Conservation (phyloP, 2,888 invertebrate genomes). For the Lasioglossum lativentre region DNA sequence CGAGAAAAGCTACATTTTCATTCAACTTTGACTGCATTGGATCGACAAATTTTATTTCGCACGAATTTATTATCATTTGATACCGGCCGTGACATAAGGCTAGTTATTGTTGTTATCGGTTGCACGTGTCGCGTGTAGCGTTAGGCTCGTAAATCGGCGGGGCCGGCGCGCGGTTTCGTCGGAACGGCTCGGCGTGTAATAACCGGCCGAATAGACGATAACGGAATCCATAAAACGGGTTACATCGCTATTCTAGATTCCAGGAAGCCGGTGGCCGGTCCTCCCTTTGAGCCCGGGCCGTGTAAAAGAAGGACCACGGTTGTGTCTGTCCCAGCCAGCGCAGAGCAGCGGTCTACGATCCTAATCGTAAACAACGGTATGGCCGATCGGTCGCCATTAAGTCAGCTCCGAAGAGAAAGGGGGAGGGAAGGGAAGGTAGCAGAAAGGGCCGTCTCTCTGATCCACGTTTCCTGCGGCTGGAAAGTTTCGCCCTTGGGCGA, state of each 20-base stretch:
- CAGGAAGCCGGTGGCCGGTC: conserved; percentile 50
- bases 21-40: too few species aligned
- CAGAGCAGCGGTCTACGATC: conserved; percentile 52
- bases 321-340: conserved; percentile 38
- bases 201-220: conserved; percentile 56
- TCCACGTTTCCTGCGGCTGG: conserved; percentile 60
- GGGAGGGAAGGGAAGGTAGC: conserved; percentile 40
- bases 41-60: not conserved
- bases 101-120: not conserved
- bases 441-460: conserved; percentile 27
- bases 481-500: conserved; percentile 52
- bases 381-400: conserved; percentile 63
- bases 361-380: conserved; percentile 64
- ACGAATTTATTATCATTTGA: not conserved
- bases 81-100: not conserved
- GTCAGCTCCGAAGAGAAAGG: conserved; percentile 18
- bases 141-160: conserved; percentile 42
- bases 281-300: not conserved
- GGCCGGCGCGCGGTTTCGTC: conserved; percentile 36
- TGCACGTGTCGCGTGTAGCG: conserved; percentile 13
- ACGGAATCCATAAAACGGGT: conserved; percentile 61
- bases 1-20: not conserved
- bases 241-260: conserved; percentile 50
- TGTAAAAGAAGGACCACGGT: conserved; percentile 1
- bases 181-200: conserved; percentile 43